Evolutionary conservation across 2,888 invertebrate genomes (phyloP).

Genomic region (Drosophila stalkeri): DNA sequence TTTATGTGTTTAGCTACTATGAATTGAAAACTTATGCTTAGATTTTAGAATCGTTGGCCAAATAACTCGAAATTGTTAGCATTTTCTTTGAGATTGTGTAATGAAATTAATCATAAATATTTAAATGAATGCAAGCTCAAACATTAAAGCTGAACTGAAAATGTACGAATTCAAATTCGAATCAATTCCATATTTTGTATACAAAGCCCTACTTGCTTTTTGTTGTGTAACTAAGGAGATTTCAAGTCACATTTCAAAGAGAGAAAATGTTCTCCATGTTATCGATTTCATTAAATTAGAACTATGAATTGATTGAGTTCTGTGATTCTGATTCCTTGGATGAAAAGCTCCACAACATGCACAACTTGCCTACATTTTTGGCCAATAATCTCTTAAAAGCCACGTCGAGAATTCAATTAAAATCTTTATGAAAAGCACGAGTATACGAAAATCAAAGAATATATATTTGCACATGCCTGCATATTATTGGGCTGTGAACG

Average conservation of each 20-base stretch:
- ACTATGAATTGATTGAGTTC: background rate
- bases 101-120: background rate
- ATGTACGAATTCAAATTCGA: background rate
- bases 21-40: slow-evolving; percentile 8
- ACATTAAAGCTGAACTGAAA: background rate
- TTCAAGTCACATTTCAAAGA: background rate
- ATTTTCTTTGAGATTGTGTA: background rate
- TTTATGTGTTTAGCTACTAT: slow-evolving; percentile 2
- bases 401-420: slow-evolving; percentile 13
- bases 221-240: too few species aligned
- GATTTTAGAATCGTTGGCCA: background rate
- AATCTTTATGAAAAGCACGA: slow-evolving; percentile 12
- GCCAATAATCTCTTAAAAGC: background rate
- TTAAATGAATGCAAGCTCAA: background rate
- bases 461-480: slow-evolving; percentile 48
- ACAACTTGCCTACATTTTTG: background rate
- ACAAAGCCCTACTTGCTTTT: background rate
- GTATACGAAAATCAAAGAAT: slow-evolving; percentile 40
- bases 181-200: background rate
- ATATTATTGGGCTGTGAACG: slow-evolving; percentile 41
- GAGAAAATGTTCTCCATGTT: background rate
- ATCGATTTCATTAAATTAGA: background rate
- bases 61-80: background rate
- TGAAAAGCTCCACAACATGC: background rate
- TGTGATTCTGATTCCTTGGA: background rate